These are phyloP conservation scores for Achroia grisella DNA, from an alignment of 1,140 invertebrate species.

Conservation along the genomic window DNA sequence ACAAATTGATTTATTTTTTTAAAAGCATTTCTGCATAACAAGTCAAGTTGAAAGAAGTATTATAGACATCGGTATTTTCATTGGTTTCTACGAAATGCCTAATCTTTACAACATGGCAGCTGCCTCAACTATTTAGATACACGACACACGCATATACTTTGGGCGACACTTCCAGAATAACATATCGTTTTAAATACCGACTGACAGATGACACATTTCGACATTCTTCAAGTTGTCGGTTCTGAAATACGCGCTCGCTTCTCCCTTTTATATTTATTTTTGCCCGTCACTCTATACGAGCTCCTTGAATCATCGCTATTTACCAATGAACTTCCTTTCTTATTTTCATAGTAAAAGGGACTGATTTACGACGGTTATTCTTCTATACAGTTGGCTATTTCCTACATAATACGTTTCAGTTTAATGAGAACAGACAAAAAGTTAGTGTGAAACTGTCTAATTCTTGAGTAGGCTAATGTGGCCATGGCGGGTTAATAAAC, in stretches of 20 bases:
- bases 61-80: conserved; percentile 38
- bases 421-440: conserved; percentile 54
- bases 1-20: conserved; percentile 13
- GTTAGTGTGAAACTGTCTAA: conserved; percentile 32
- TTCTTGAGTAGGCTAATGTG: conserved; percentile 34
- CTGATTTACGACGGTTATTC: too few species aligned
- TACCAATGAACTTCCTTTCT: conserved; percentile 12
- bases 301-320: conserved; percentile 22
- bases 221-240: conserved; percentile 71
- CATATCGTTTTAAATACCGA: conserved; percentile 70
- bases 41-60: conserved; percentile 18
- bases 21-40: conserved; percentile 18
- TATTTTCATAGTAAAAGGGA: too few species aligned
- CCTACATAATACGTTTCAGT: conserved; percentile 27
- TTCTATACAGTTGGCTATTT: conserved; percentile 9
- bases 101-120: conserved; percentile 50
- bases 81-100: conserved; percentile 34
- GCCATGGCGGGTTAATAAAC: conserved; percentile 35
- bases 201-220: conserved; percentile 72
- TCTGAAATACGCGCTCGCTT: conserved; percentile 49
- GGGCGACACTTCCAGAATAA: conserved; percentile 53
- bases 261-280: conserved; percentile 51
- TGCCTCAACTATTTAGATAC: conserved; percentile 55
- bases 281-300: conserved; percentile 15
- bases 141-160: conserved; percentile 19